Evolutionary conservation across 1,140 invertebrate genomes (phyloP), one percentile per base, ranked within the genome.

Genomic region (Rhagoletis zephyria): DNA sequence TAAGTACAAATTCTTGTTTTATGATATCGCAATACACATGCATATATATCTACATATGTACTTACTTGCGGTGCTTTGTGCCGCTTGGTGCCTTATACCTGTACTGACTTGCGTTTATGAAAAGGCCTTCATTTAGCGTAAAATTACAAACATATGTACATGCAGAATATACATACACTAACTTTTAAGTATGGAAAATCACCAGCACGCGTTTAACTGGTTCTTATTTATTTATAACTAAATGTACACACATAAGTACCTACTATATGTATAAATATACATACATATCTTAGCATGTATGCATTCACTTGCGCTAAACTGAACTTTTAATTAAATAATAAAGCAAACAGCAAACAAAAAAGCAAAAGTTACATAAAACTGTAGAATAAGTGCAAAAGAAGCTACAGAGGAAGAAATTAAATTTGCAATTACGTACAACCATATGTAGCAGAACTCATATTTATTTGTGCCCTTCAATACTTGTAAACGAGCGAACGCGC

Each of bases 241-340:
- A 30, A 19, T 7, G 40, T 67, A 67, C 30, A n/a, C n/a, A n/a
- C n/a, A 30, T 30, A 30, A 30, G 30, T 30, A 30, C 30, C 30
- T 19, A 65, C n/a, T 3, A 30, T 9, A 63, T 16, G 12, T 67
- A 67, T 4, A 30, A 30, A 19, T 7, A 67, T 67, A 67, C 64
- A 67, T 30, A 30, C 6, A 2, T 40, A 14, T 81, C 6, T 1
- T 4, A 59, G 42, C 45, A 48, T 48, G 4, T 2, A 48, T 74
- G 10, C 40, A 51, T 74, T 4, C 45, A 48, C 70, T 45, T 45
- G 42, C n/a, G 6, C 42, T 45, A n/a, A 4, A 48, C 6, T 81
- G 51, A 81, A 59, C 48, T 81, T 81, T 81, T 81, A 81, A 81
- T 56, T 81, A 81, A 81, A 81, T 30, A 81, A 81, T 56, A 81